Evolutionary conservation across 2,113 vertebrate species (phyloP), one percentile per base, ranked within the genome.

Genomic region (Heteronetta atricapilla): DNA sequence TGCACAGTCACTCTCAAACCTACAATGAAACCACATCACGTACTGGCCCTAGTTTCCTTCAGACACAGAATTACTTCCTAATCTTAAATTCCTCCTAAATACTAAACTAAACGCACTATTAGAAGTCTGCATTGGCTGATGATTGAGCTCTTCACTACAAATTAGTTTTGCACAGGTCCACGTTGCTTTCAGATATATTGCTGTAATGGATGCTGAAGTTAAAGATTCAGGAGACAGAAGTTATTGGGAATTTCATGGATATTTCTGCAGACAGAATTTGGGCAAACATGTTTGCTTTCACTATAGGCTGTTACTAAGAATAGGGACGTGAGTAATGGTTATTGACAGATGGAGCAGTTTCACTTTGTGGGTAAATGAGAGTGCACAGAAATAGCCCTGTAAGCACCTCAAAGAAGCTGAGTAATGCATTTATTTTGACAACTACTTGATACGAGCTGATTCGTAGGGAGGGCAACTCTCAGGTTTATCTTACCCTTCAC

Each of bases 381-480:
- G 66, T 11, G 74, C 69, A 38, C 56, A 2, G 18, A 28, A 90
- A 78, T 3, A 68, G 89, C 83, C 73, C 80, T 2, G 29, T 34
- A 52, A 95, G 91, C 93, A 96, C 75, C 91, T 80, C 6, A 1
- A 25, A 89, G 85, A 18, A 89, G 87, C 94, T 67, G 89, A 95
- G 94, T 6, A 83, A 67, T 38, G 93, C 75, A 68, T 88, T 95
- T 78, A 59, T 23, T 89, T 83, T 89, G 95, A 88, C 94, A 93
- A 75, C 56, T 70, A 34, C 79, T 34, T 50, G 82, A 69, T 2
- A n/a, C 2, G 6, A 88, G 72, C 82, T 67, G 10, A 0, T 8
- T 74, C 21, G 3, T 3, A 78, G 42, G 72, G 72, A 95, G 59
- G 82, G 64, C 60, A 95, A 42, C 82, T 77, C 87, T 63, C 82